Evolutionary conservation across 1,140 invertebrate genomes (phyloP), one percentile per base, ranked within the genome.

Genomic region (Sitodiplosis mosellana): DNA sequence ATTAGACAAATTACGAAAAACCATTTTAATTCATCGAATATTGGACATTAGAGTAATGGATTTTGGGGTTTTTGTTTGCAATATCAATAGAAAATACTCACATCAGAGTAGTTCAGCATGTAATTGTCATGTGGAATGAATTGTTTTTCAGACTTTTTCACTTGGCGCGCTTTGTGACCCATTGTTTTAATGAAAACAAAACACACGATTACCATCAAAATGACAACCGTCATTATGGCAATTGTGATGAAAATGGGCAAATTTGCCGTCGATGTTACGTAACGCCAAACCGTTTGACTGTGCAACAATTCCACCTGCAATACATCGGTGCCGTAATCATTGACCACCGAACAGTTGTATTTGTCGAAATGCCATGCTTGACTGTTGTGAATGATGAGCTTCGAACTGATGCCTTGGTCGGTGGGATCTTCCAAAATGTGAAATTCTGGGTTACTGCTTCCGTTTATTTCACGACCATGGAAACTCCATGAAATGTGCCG

Each of bases 291-390:
- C 4, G 27, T 27, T 27, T 27, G 27, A 3, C 4, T 86, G 60
- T 83, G 77, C 59, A 77, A 78, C 46, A 95, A 70, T 49, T 77
- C 76, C 48, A 96, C 92, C 58, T 87, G 78, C 44, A 83, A 75
- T 17, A 80, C 76, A 61, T 92, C 87, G 49, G 78, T 80, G 37
- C 92, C 91, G 59, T 87, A 93, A 49, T 81, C 78, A 64, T 96
- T 96, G 38, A 79, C 79, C 12, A 93, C 89, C 20, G 88, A 87
- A 66, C 92, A 96, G 69, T 93, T 95, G 70, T 94, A 96, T 53
- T 78, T 71, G 20, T 90, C 91, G 63, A 92, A 95, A 65, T 95
- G 89, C 55, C 76, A 76, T 22, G 79, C 75, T 59, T 81, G 77
- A 33, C 86, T 83, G 56, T 87, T 80, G 40, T 80, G 70, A 48